Evolutionary conservation across 37 sponge, comb jelly and placozoan genomes (phyloP), one percentile per base, ranked within the genome.

Genomic region (Haliclona indistincta): DNA sequence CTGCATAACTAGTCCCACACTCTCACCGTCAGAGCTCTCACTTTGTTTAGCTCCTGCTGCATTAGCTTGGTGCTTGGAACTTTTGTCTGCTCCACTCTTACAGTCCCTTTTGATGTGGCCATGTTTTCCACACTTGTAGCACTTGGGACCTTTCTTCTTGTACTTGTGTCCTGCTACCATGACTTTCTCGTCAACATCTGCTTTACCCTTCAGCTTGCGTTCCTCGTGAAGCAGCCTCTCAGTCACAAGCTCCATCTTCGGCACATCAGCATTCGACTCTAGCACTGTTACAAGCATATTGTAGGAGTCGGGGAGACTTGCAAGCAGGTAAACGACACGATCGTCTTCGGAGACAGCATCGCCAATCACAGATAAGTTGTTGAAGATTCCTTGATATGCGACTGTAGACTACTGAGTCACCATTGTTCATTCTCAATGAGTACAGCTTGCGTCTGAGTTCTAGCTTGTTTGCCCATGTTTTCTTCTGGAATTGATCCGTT

Each of bases 231-330:
- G 63, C 22, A 80, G 29, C 8, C 81, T 4, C 45, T 80, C 71
- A 19, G 72, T 80, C 45, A 80, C 72, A 56, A 70, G 63, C 35
- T 80, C 81, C 71, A 80, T 78, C 70, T 78, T 78, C 15, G 81
- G 81, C 45, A 80, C 81, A 38, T 70, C 64, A 49, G 49, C 51
- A 43, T 68, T 80, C 19, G 81, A 63, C 64, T 80, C 81, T 33
- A 80, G 65, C 28, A 73, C 81, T 45, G 81, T 80, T 20, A 80
- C 73, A 37, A 80, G 45, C 73, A 80, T 45, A 33, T 40, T 51
- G 45, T 51, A 80, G 26, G 81, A 80, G 29, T 80, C 81, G 25
- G 81, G 81, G 43, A 80, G 63, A 64, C 81, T 80, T 52, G 81
- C 81, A 25, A 80, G 39, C 52, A 80, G n/a, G 53, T 71, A 41